A percentile compares a stretch with the other conserved stretches of the same genome.
Conservation (phyloP, 2,113 vertebrate genomes). For the Sisor rabdophorus region DNA sequence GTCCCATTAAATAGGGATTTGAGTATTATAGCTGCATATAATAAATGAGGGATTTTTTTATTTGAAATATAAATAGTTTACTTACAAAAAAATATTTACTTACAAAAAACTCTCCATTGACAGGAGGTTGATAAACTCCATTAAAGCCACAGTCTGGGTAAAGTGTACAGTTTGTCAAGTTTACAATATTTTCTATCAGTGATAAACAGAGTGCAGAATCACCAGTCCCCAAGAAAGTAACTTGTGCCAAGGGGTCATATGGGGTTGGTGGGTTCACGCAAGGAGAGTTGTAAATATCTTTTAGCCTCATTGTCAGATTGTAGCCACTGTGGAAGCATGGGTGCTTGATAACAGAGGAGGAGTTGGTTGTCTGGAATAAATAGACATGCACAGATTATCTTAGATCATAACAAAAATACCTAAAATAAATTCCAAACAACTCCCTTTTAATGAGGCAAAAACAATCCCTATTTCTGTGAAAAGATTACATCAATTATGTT, state of each 20-base stretch:
- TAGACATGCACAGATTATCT: constrained; percentile 18
- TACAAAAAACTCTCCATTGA: constrained; percentile 68
- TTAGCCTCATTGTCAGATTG: constrained; percentile 37
- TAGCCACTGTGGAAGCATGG: constrained; percentile 70
- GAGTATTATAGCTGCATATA: too few relatives aligned
- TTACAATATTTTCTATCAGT: constrained; percentile 59
- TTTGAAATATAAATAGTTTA: constrained; percentile 5
- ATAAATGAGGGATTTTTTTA: too few relatives aligned
- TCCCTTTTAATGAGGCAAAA: not conserved
- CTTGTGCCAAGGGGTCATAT: not conserved
- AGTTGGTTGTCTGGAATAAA: constrained; percentile 26
- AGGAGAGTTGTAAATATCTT: constrained; percentile 58
- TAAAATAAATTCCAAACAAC: not conserved
- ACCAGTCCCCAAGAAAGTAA: constrained; percentile 64
- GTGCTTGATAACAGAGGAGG: constrained; percentile 44
- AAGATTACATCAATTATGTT: not conserved
- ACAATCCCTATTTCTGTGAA: not conserved
- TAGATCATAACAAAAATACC: not conserved
- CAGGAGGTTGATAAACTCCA: constrained; percentile 63
- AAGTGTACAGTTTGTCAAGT: constrained; percentile 55
- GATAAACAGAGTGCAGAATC: constrained; percentile 51
- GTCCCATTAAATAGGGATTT: not conserved
- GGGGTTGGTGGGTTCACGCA: constrained; percentile 43
- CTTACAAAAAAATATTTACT: constrained; percentile 36
- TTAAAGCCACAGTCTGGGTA: constrained; percentile 64